Conservation (phyloP, 2,888 invertebrate species). For the Phortica magna region DNA sequence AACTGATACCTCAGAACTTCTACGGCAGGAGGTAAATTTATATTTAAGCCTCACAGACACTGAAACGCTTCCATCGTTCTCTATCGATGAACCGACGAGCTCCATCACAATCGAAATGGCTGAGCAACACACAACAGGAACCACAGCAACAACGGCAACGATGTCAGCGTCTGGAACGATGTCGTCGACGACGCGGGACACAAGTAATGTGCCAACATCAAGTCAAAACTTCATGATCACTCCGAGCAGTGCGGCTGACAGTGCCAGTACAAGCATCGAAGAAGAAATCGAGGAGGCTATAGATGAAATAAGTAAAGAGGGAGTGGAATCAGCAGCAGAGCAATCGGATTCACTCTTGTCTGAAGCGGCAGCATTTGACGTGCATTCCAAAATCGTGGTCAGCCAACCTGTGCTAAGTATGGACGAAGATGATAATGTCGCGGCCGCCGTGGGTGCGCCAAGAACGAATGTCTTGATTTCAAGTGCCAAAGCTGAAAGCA, state of each 20-base stretch:
- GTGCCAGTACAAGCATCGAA: conserved; percentile 73
- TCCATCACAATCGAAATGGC: conserved; percentile 75
- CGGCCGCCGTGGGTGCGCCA: background rate
- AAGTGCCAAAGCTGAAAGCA: conserved; percentile 57
- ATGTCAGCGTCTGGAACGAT: conserved; percentile 57
- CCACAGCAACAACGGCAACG: conserved; percentile 48
- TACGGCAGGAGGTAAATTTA: conserved; percentile 63
- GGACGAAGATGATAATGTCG: background rate
- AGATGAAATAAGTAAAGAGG: conserved; percentile 54
- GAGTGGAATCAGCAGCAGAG: background rate
- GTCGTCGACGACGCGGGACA: conserved; percentile 26
- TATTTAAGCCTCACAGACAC: conserved; percentile 65
- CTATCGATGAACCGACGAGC: conserved; percentile 70
- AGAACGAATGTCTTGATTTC: conserved; percentile 7
- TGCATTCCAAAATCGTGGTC: background rate
- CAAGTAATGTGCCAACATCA: background rate
- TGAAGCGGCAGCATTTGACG: conserved; percentile 45
- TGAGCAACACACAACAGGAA: conserved; percentile 54
- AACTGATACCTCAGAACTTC: conserved; percentile 60
- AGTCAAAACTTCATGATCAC: conserved; percentile 44
- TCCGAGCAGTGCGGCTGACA: conserved; percentile 31
- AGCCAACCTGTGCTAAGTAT: background rate
- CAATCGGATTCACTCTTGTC: conserved; percentile 38
- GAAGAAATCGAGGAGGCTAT: conserved; percentile 77
- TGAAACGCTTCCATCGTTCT: conserved; percentile 60